Base-by-base conservation (phyloP, 1,140 invertebrate species). In the Gonioctena quinquepunctata region DNA sequence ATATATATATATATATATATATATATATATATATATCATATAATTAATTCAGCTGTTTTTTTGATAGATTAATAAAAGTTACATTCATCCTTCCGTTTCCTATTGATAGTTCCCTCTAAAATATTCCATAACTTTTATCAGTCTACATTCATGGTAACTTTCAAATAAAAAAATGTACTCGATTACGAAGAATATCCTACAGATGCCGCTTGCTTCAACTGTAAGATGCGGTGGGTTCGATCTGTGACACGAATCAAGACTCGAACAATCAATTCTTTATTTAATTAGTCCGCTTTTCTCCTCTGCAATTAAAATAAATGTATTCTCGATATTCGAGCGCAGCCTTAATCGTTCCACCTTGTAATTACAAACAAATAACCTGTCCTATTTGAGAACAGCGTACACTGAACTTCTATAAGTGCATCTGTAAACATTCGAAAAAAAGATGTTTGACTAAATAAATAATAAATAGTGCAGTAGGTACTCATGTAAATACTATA, bases 391-490 rank as follows among this genome's bases (percentile, higher is more conserved):
- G 97, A 85, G 7, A 95, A 95, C 81, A 97, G 94, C 0, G 95
- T 96, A 81, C 95, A 97, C 80, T 97, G 95, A 16, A 97, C 90
- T 25, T 94, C 95, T 76, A 97, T 89, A n/a, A 96, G 77, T 74
- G 87, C 87, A 81, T 90, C 93, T 95, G 86, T 54, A 90, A 88
- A 71, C 23, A 74, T 61, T 27, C 16, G 25, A 27, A 26, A 61
- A 61, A 61, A n/a, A 18, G 25, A 61, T 28, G 27, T 61, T 61
- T 8, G 23, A 61, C 22, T 28, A 27, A 61, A 27, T 27, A 73
- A 70, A 73, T 70, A 61, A 27, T 27, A 73, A 70, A 73, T 70
- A 73, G 71, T 69, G 68, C 69, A 70, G 68, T 73, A 66, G 65
- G 69, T 70, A 73, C 56, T 70, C 61, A 62, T 65, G 71, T 69